Evolutionary conservation across 2,113 vertebrate species (phyloP), one percentile per base, ranked within the genome.

Genomic region (rat (Rattus norvegicus)): DNA sequence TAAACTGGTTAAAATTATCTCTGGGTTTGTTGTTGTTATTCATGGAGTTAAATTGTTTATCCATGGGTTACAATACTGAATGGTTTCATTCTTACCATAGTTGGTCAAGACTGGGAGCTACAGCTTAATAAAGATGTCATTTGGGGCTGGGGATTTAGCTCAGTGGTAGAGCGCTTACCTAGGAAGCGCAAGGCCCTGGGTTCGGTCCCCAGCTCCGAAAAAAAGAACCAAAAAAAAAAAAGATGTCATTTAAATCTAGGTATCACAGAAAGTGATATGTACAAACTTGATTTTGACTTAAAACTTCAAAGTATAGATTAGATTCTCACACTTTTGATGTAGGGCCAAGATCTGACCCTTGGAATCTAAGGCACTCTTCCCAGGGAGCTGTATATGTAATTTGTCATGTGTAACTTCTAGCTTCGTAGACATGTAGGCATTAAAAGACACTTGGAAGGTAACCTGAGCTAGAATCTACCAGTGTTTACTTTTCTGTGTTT

Each of bases 271-370:
- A 84, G 81, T 70, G 54, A 52, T 65, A 72, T n/a, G 47, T 63
- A 77, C 28, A 96, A 84, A 88, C 83, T 94, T 95, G 77, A 88
- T 69, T 88, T 96, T 89, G 36, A n/a, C 17, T 69, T 97, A 95
- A 85, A 91, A 95, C 7, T 95, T 88, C 85, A 13, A 59, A 93
- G 24, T 77, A 24, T 39, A 65, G 28, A 93, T 88, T 93, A 83
- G 73, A 88, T 63, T 94, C 36, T 43, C 26, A 87, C 3, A 47
- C 39, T 96, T 95, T 92, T 81, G 67, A 81, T 59, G 56, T 52
- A 84, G 47, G 30, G 9, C 52, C 63, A 76, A 76, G 36, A 24
- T 76, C 70, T 72, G 69, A 83, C 56, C 5, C 26, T 75, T 90
- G 16, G 24, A 93, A 36, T 86, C 22, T 20, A 47, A 67, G 49